These are phyloP conservation scores for Oostethus manadensis DNA, from an alignment of 2,113 vertebrate genomes.

Conservation along the genomic window DNA sequence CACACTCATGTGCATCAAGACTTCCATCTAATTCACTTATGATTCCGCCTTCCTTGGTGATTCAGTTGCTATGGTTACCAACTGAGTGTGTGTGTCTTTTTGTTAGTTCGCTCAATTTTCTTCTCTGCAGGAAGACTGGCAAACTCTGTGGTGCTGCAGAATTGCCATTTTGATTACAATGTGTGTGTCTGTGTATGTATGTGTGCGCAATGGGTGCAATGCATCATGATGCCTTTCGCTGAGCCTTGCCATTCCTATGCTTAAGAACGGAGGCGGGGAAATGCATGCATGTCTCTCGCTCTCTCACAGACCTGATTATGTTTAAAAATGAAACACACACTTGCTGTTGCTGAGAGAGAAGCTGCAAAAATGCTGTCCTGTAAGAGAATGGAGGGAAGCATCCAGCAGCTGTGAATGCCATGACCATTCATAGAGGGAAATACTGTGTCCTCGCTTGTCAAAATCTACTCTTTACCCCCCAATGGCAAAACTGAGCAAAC, in stretches of 20 bases:
- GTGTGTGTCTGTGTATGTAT: conserved; percentile 5
- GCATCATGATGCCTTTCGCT: conserved; percentile 44
- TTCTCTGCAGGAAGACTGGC: conserved; percentile 8
- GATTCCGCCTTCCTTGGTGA: conserved; percentile 28
- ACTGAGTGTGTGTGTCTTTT: conserved; percentile 11
- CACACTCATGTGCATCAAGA: conserved; percentile 12
- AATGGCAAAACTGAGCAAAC: not conserved
- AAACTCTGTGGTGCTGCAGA: conserved; percentile 6
- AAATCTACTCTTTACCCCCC: not conserved
- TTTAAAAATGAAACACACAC: conserved; percentile 59
- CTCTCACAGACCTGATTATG: conserved; percentile 42
- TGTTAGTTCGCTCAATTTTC: conserved; percentile 18
- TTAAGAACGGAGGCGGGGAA: conserved; percentile 38
- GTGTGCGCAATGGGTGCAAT: conserved; percentile 20
- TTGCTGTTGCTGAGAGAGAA: conserved; percentile 61
- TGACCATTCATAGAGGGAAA: not conserved
- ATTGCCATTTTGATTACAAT: not conserved
- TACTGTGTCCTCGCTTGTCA: not conserved
- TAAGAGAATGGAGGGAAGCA: conserved; percentile 13
- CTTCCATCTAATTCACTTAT: conserved; percentile 32
- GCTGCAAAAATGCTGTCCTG: conserved; percentile 7
- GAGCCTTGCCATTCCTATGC: conserved; percentile 46
- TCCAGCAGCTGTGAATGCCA: not conserved
- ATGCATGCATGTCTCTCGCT: conserved; percentile 37
- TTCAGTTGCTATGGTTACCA: conserved; percentile 52